Percentiles rank a stretch among this genome's conserved stretches.
Evolutionary conservation across 2,113 vertebrate species (phyloP).

Genomic region (Ia io): DNA sequence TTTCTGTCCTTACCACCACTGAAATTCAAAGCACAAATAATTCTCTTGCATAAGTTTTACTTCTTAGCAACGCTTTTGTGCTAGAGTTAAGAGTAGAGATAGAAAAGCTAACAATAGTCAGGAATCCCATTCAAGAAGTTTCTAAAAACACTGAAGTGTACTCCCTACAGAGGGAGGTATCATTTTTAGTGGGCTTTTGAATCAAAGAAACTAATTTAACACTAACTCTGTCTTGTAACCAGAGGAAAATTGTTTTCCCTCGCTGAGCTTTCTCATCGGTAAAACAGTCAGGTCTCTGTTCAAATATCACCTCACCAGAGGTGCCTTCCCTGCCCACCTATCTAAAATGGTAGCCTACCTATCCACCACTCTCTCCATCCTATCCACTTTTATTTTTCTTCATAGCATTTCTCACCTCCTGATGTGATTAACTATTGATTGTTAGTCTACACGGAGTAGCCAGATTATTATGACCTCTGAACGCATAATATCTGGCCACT

Average conservation of each 20-base stretch:
- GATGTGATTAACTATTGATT: background rate
- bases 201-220: background rate
- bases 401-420: background rate
- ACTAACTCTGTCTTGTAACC: background rate
- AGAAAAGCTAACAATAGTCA: background rate
- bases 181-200: background rate
- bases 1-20: background rate
- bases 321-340: background rate
- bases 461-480: no score
- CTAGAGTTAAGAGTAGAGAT: background rate
- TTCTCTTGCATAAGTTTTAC: background rate
- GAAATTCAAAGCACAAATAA: background rate
- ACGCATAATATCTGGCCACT: no score
- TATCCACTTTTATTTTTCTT: background rate
- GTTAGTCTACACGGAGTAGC: background rate
- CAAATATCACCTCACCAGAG: background rate
- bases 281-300: background rate
- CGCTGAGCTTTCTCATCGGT: background rate
- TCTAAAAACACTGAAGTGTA: background rate
- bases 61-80: slow-evolving; percentile 18
- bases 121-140: background rate
- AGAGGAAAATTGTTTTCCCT: background rate
- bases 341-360: background rate
- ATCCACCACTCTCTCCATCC: background rate
- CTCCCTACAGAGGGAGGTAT: background rate